Evolutionary conservation across 2,797 vertebrate genomes (phyloP).

Genomic region (Hemitrygon akajei): DNA sequence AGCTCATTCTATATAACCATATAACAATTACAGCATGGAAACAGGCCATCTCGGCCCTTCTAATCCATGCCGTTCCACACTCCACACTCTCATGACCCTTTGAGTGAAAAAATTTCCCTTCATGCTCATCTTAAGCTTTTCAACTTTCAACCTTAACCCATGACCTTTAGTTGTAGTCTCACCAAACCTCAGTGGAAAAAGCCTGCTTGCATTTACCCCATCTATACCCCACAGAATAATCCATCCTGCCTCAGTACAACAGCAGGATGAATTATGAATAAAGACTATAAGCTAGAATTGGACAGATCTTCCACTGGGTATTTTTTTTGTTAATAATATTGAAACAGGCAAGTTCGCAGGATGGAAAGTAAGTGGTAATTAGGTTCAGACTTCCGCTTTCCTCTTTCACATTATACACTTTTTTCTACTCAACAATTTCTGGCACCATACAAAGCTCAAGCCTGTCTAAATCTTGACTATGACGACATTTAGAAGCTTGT

Average conservation of each 20-base stretch:
- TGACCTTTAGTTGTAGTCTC: no score
- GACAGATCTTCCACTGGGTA: not conserved
- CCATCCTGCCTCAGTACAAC: not conserved
- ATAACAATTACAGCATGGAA: no score
- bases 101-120: no score
- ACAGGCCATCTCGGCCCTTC: no score
- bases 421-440: not conserved
- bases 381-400: not conserved
- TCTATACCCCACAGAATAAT: not conserved
- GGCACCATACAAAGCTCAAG: not conserved
- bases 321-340: not conserved
- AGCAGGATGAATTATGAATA: not conserved
- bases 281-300: not conserved
- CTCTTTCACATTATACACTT: not conserved
- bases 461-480: not conserved
- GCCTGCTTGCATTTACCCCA: no score
- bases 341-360: not conserved
- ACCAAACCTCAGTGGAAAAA: no score
- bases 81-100: no score
- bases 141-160: no score
- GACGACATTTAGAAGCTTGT: not conserved
- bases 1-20: no score
- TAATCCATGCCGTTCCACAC: no score
- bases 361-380: not conserved
- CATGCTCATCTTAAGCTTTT: no score